Evolutionary conservation across 2,797 vertebrate species (phyloP), one percentile per base, ranked within the genome.

Genomic region (Xyrichtys novacula): DNA sequence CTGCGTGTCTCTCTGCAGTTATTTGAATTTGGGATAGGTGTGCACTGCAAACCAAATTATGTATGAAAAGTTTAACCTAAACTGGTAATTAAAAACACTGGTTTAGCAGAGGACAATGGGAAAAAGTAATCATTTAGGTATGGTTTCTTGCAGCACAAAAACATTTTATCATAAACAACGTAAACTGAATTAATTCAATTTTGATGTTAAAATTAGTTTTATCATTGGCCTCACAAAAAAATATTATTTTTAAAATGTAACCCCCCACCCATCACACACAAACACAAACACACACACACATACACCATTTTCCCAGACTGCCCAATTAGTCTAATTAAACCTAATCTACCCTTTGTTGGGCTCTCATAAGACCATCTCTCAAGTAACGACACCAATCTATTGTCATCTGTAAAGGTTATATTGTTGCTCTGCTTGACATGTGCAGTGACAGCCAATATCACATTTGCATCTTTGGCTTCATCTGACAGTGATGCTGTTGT

Each of bases 321-420:
- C 29, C 38, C 44, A 59, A 61, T 67, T 68, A 73, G 17, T 17
- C 9, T 63, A 78, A 79, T 75, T 16, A 29, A 49, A 44, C 10
- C 39, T 73, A 60, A 38, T 66, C 7, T 47, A 62, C 15, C 36
- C 40, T 84, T 65, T 81, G 17, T 46, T 32, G 42, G 26, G 17
- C 49, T 71, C 81, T 72, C 70, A 76, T 19, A 71, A 78, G 69
- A 70, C 67, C 73, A 65, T 75, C 65, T 82, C 55, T 76, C 80
- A 80, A 78, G 75, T 66, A 81, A 74, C 25, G 73, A 63, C 74
- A 75, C 54, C 48, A 63, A 67, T 76, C 78, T 62, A 75, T 69
- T 86, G 78, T 85, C 88, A 87, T 86, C 72, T 77, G 48, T 63
- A 91, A 92, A 93, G 90, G 90, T 90, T 89, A 91, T 76, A 85